Percentiles rank a stretch among this genome's conserved stretches.
phyloP scores from a whole-genome alignment of 2,888 invertebrate genomes.

The Barypeithes pellucidus region DNA sequence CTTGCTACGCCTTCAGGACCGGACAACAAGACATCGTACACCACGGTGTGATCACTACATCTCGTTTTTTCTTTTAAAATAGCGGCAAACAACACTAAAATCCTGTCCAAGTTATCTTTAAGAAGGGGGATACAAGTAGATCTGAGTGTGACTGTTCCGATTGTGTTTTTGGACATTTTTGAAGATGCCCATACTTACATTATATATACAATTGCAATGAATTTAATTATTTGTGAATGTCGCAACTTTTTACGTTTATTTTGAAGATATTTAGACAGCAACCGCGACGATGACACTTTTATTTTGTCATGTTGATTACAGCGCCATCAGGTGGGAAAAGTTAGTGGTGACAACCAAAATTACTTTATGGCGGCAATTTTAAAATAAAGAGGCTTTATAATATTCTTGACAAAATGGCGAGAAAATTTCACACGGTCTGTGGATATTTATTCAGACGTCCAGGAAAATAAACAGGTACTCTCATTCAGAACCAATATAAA shows the following conservation, averaged over 20 bases:
- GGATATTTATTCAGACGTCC: no score
- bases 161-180: slow-evolving; percentile 53
- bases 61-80: slow-evolving; percentile 64
- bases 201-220: slow-evolving; percentile 21
- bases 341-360: slow-evolving; percentile 21
- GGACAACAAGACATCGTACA: slow-evolving; percentile 65
- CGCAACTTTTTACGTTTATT: slow-evolving; percentile 31
- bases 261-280: slow-evolving; percentile 26
- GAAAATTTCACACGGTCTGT: no score
- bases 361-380: slow-evolving; percentile 9
- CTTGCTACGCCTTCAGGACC: slow-evolving; percentile 64
- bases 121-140: slow-evolving; percentile 66
- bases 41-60: slow-evolving; percentile 60
- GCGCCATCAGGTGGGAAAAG: slow-evolving; percentile 36
- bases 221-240: slow-evolving; percentile 1
- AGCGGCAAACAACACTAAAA: slow-evolving; percentile 68
- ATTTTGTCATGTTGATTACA: slow-evolving; percentile 15
- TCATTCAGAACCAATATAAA: no score
- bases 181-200: slow-evolving; percentile 45
- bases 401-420: no score
- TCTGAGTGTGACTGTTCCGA: slow-evolving; percentile 68
- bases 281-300: slow-evolving; percentile 37
- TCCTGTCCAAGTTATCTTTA: slow-evolving; percentile 67
- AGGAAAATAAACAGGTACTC: no score
- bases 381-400: background rate